Conservation (phyloP, 2,797 vertebrate genomes). For the Gymnoscopelus braueri region DNA sequence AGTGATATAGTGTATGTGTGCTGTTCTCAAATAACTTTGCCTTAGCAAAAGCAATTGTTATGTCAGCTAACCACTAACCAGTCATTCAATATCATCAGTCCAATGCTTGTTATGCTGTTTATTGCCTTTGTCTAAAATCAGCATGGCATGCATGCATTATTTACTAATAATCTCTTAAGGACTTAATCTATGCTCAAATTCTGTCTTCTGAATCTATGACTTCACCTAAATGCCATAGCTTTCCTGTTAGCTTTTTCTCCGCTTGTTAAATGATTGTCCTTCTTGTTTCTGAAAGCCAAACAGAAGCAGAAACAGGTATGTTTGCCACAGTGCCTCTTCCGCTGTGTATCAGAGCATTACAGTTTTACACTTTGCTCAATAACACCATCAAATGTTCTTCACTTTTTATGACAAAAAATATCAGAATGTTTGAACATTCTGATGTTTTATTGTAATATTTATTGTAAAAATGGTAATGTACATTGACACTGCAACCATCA, state of each 20-base stretch:
- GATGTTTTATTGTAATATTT: too few species aligned
- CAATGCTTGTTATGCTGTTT: neutral
- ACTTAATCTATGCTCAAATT: neutral
- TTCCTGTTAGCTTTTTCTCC: conserved; percentile 8
- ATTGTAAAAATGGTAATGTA: too few species aligned
- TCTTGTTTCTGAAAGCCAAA: conserved; percentile 91
- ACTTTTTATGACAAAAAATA: too few species aligned
- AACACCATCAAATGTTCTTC: neutral
- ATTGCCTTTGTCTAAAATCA: neutral
- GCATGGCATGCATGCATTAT: conserved; percentile 13
- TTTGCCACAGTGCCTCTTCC: conserved; percentile 38
- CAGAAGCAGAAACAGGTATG: conserved; percentile 99
- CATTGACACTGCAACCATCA: too few species aligned
- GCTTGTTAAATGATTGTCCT: conserved; percentile 72
- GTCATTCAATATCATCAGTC: neutral
- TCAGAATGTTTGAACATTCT: too few species aligned
- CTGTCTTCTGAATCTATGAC: neutral
- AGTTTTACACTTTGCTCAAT: neutral
- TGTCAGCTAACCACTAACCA: conserved; percentile 1
- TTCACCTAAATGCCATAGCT: conserved; percentile 2
- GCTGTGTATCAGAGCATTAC: conserved; percentile 3
- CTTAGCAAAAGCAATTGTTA: neutral
- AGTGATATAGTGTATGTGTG: neutral
- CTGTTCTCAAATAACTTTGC: neutral
- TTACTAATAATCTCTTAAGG: neutral